Conservation (phyloP, 1,140 invertebrate genomes). For the Drosophila bifasciata region DNA sequence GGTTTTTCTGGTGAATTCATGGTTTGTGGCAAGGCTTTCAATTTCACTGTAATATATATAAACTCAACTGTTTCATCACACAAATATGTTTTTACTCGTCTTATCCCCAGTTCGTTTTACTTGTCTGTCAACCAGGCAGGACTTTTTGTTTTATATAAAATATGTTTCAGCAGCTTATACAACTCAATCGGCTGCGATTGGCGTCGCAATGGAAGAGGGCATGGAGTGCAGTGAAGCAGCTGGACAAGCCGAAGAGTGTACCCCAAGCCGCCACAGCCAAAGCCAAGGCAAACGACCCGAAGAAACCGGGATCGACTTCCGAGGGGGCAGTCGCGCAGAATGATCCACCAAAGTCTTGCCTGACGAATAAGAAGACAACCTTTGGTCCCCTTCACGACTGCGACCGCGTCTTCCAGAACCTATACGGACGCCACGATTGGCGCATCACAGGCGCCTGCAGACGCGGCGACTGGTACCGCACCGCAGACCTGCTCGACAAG, state of each 20-base stretch:
- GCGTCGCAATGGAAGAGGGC: no score
- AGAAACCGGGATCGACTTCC: no score
- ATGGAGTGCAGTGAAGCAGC: no score
- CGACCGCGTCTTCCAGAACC: conserved; percentile 98
- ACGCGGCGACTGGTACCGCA: conserved; percentile 99
- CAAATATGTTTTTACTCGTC: no score
- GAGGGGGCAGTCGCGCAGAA: neutral
- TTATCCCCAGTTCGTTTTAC: no score
- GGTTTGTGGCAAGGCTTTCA: conserved; percentile 16
- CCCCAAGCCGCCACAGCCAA: no score
- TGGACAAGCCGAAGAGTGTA: no score
- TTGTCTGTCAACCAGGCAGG: no score
- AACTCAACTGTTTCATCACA: conserved; percentile 12
- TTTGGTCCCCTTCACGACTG: conserved; percentile 89
- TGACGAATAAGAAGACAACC: conserved; percentile 26
- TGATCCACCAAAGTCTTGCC: conserved; percentile 12
- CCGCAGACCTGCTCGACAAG: conserved; percentile 97
- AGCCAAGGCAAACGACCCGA: no score
- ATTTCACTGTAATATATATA: conserved; percentile 38
- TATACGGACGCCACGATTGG: conserved; percentile 99
- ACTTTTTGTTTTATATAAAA: no score
- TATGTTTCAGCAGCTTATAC: no score
- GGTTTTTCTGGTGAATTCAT: conserved; percentile 32
- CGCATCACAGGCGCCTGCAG: conserved; percentile 94
- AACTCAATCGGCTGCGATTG: no score